Evolutionary conservation across 2,888 invertebrate species (phyloP), one percentile per base, ranked within the genome.

Genomic region (Eumerus sabulonum): DNA sequence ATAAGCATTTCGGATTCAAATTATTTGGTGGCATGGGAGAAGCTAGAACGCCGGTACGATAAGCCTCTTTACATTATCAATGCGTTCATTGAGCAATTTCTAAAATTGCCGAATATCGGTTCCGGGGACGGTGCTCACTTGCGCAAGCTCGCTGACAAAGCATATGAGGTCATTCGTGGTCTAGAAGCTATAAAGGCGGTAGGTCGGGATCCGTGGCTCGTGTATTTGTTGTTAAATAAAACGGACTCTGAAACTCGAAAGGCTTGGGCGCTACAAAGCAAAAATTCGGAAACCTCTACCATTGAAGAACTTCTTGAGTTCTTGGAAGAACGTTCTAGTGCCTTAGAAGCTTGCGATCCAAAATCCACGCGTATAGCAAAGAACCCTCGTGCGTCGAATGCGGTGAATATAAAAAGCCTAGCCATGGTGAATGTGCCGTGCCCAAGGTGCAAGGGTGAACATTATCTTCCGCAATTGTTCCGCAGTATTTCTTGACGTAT

Each of bases 161-260:
- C 51, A 7, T 35, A 51, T 16, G 51, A 51, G 36, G 51, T 47
- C 1, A 47, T 59, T 36, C 59, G 59, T 48, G 59, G 59, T 18
- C n/a, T 59, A 13, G 38, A 38, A 48, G 47, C 59, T 16, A 1
- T 47, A 13, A 48, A 38, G 9, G n/a, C 47, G 1, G 17, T 3
- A 17, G 59, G 59, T 59, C 47, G 47, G 14, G 60, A 62, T 62
- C 19, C 60, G 40, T 62, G 50, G 62, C 42, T 50, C 1, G 12
- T 62, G 13, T 62, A 50, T 9, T 16, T 62, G 27, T 12, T 62
- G 1, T 0, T 62, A 9, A 62, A 48, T 48, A 40, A 48, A 56
- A 38, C 66, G n/a, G 56, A 56, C 36, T 48, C 16, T 9, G 47
- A 57, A 57, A 42, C 48, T 13, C 14, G 48, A 7, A 66, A 57